Conservation (phyloP, 2,113 vertebrate species). For the Paradoxurus hermaphroditus region DNA sequence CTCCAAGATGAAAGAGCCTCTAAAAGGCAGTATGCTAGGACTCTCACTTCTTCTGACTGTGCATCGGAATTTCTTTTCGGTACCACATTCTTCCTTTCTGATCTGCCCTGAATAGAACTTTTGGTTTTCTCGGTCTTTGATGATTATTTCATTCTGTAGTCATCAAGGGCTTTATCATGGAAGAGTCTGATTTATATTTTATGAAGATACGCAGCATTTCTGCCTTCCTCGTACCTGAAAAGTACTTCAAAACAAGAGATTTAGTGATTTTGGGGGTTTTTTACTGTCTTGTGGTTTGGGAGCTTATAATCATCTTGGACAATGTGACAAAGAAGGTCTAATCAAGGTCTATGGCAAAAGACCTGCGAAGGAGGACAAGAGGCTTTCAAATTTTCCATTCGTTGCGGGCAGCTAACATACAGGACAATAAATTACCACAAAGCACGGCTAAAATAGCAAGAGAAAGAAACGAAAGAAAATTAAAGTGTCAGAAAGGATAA, state of each 20-base stretch:
- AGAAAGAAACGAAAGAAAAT: neutral
- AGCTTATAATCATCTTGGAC: neutral
- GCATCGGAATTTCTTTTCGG: constrained; percentile 24
- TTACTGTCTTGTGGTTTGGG: neutral
- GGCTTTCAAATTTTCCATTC: neutral
- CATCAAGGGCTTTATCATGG: neutral
- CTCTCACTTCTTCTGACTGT: neutral
- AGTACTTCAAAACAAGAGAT: neutral
- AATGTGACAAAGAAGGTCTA: neutral
- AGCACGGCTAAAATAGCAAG: neutral
- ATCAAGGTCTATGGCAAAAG: neutral
- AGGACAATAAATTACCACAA: neutral
- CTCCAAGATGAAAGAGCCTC: neutral
- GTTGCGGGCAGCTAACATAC: neutral
- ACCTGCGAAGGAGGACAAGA: neutral
- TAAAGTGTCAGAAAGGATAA: neutral
- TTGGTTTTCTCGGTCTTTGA: neutral
- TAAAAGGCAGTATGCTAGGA: neutral
- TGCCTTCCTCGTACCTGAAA: neutral
- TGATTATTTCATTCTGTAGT: neutral
- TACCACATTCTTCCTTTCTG: neutral
- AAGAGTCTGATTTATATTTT: constrained; percentile 17
- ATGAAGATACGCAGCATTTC: constrained; percentile 23
- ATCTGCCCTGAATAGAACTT: neutral
- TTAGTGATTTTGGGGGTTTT: neutral